These are phyloP conservation scores for Mormyrus lacerda DNA, from an alignment of 2,113 vertebrate genomes.

Conservation along the genomic window DNA sequence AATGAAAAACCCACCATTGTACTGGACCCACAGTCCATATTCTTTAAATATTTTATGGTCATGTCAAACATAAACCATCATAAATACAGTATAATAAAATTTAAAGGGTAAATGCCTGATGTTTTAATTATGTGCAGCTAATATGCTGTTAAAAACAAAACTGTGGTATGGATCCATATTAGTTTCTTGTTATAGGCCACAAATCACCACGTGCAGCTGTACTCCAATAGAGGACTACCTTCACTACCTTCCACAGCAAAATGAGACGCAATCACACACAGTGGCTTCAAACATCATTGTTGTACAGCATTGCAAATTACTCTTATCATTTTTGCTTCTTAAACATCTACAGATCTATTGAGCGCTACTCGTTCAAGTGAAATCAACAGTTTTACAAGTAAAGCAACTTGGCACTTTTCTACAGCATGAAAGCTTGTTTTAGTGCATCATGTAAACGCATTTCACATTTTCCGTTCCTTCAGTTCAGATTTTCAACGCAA, in stretches of 20 bases:
- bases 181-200: background rate
- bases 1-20: background rate
- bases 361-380: background rate
- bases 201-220: background rate
- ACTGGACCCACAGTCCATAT: background rate
- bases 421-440: conserved; percentile 22
- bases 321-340: background rate
- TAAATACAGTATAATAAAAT: background rate
- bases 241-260: conserved; percentile 11
- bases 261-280: background rate
- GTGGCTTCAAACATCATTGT: background rate
- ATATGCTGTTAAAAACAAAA: background rate
- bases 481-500: background rate
- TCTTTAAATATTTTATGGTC: background rate
- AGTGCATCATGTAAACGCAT: conserved; percentile 32
- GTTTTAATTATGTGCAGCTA: background rate
- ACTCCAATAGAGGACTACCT: conserved; percentile 21
- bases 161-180: background rate
- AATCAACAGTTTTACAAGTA: conserved; percentile 24
- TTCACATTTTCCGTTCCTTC: conserved; percentile 13
- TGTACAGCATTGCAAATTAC: background rate
- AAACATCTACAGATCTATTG: background rate
- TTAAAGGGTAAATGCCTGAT: background rate
- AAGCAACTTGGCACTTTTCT: conserved; percentile 38
- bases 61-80: background rate